Evolutionary conservation across 2,797 vertebrate genomes (phyloP).

Genomic region (Labroides dimidiatus): DNA sequence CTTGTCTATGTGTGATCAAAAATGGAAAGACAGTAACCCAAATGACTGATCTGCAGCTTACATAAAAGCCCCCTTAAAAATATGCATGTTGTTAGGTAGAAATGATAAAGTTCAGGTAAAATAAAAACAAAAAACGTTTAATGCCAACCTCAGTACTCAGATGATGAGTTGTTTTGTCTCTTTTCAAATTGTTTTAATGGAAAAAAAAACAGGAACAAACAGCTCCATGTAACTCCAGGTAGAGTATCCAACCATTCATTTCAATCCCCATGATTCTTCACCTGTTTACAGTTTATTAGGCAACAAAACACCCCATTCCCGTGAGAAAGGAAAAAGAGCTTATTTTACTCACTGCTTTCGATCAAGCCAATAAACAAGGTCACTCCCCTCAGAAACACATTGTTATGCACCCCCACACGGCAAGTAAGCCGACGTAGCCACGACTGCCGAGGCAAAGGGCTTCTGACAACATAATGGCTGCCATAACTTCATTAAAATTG

Average conservation of each 20-base stretch:
- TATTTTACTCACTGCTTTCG: slow-evolving; percentile 58
- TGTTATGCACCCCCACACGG: slow-evolving; percentile 52
- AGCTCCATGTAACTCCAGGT: slow-evolving; percentile 5
- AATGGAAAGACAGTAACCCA: no score
- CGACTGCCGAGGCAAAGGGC: slow-evolving; percentile 38
- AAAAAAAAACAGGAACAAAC: slow-evolving; percentile 1
- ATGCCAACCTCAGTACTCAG: neutral
- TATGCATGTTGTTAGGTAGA: no score
- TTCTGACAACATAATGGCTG: slow-evolving; percentile 66
- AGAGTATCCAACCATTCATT: neutral
- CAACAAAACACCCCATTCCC: slow-evolving; percentile 36
- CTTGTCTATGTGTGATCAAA: no score
- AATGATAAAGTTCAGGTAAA: no score
- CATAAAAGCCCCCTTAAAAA: no score
- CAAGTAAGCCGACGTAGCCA: slow-evolving; percentile 34
- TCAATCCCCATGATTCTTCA: slow-evolving; percentile 5
- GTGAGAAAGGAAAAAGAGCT: slow-evolving; percentile 31
- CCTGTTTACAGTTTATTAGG: slow-evolving; percentile 28
- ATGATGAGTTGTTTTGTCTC: neutral
- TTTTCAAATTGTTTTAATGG: slow-evolving; percentile 2
- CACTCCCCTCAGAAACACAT: slow-evolving; percentile 59
- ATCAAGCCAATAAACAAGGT: slow-evolving; percentile 70
- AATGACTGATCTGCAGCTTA: no score
- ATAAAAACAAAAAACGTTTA: neutral
- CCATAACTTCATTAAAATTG: slow-evolving; percentile 72